Conservation (phyloP, 2,797 vertebrate genomes). For the Dryobates pubescens region DNA sequence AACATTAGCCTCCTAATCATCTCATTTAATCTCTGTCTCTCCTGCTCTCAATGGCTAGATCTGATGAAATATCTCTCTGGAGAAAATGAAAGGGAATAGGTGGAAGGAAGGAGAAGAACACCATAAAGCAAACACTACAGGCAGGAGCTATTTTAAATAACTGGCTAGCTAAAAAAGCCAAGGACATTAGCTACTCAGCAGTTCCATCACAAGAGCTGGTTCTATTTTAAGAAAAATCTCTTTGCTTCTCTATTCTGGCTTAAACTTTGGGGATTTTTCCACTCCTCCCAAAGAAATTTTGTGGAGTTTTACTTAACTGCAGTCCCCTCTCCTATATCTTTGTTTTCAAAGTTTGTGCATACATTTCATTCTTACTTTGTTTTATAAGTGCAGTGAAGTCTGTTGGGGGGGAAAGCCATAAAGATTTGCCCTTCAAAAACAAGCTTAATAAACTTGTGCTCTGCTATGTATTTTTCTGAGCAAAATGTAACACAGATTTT, state of each 20-base stretch:
- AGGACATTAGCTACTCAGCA: constrained; percentile 74
- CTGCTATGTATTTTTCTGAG: not conserved
- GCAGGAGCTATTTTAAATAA: constrained; percentile 74
- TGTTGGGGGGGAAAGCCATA: not conserved
- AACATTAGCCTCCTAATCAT: constrained; percentile 6
- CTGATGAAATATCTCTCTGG: constrained; percentile 57
- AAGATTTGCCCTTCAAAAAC: not conserved
- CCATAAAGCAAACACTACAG: constrained; percentile 67
- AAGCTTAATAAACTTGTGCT: not conserved
- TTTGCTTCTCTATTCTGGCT: not conserved
- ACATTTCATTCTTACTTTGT: not conserved
- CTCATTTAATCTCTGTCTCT: constrained; percentile 38
- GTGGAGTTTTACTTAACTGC: not conserved
- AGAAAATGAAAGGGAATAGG: constrained; percentile 60
- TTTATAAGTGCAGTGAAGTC: not conserved
- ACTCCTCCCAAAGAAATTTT: constrained; percentile 5
- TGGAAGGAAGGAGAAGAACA: constrained; percentile 58
- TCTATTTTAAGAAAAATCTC: constrained; percentile 66
- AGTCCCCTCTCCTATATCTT: not conserved
- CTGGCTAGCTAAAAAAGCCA: constrained; percentile 66
- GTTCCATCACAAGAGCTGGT: constrained; percentile 53
- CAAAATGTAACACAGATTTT: not conserved
- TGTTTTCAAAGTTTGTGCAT: not conserved
- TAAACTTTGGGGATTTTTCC: constrained; percentile 62
- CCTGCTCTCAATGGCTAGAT: not conserved